phyloP scores from a whole-genome alignment of 2,113 vertebrate genomes.

The Solea solea region DNA sequence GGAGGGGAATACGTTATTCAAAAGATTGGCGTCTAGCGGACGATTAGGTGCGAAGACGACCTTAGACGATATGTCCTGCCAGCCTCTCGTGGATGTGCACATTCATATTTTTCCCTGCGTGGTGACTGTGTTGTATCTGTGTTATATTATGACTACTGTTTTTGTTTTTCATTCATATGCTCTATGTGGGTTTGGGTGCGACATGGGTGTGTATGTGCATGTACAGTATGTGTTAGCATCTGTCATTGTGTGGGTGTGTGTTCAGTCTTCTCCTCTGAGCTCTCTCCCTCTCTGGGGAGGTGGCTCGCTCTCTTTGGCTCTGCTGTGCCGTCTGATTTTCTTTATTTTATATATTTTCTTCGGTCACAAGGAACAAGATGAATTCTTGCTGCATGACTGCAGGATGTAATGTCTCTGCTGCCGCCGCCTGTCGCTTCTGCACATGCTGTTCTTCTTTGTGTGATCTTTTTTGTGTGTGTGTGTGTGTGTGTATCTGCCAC shows the following conservation, averaged over 20 bases:
- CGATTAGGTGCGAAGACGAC: no score
- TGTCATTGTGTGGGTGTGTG: constrained; percentile 17
- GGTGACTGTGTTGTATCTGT: no score
- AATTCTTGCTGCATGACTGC: constrained; percentile 50
- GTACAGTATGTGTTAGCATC: not conserved
- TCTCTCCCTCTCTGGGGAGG: constrained; percentile 42
- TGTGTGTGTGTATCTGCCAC: not conserved
- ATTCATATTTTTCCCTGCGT: not conserved
- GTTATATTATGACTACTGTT: no score
- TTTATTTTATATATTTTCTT: constrained; percentile 29
- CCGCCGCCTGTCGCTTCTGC: constrained; percentile 46
- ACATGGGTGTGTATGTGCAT: not conserved
- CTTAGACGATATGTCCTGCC: no score
- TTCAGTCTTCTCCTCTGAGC: constrained; percentile 45
- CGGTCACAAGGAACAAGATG: constrained; percentile 42
- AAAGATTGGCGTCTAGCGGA: no score
- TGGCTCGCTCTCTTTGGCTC: constrained; percentile 36
- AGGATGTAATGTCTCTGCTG: constrained; percentile 51
- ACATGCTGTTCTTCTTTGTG: constrained; percentile 42
- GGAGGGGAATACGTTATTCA: no score
- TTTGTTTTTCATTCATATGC: constrained; percentile 1
- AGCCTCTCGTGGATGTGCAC: not conserved
- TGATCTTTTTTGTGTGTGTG: not conserved
- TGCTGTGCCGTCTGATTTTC: constrained; percentile 53
- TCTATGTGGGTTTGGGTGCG: not conserved